Percentiles rank a stretch among this genome's conserved stretches.
phyloP scores from a whole-genome alignment of 2,797 vertebrate genomes.

The Tachyglossus aculeatus region DNA sequence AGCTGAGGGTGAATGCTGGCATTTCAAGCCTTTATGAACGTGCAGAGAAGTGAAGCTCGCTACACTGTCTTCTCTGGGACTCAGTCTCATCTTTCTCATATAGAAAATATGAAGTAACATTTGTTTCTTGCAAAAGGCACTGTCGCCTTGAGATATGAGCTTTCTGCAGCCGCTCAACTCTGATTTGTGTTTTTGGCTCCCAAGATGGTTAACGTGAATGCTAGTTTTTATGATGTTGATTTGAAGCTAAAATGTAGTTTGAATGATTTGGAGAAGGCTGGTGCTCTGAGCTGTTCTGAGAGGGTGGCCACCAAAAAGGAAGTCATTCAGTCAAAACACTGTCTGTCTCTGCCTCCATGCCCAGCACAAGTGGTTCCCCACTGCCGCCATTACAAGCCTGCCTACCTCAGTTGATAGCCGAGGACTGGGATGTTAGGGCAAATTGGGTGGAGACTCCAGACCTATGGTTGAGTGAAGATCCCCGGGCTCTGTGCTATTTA shows the following conservation, averaged over 20 bases:
- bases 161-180: background rate
- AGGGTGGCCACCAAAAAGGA: background rate
- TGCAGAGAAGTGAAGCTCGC: background rate
- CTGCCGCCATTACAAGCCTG: too few species aligned
- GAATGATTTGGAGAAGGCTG: constrained; percentile 3
- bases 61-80: background rate
- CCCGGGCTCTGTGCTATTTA: too few species aligned
- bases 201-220: background rate
- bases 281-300: background rate
- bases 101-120: constrained; percentile 18
- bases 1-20: background rate
- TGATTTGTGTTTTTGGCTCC: background rate
- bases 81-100: background rate
- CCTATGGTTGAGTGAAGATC: too few species aligned
- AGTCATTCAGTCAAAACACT: too few species aligned
- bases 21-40: constrained; percentile 14
- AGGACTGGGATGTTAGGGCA: too few species aligned
- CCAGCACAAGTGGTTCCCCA: too few species aligned
- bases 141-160: background rate
- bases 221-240: background rate
- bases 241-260: background rate
- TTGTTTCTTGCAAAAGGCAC: background rate
- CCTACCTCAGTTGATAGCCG: too few species aligned
- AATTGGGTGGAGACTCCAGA: too few species aligned
- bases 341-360: background rate